Conservation (phyloP, 37 sponge, comb jelly and placozoan species). For the Eunapius fragilis region DNA sequence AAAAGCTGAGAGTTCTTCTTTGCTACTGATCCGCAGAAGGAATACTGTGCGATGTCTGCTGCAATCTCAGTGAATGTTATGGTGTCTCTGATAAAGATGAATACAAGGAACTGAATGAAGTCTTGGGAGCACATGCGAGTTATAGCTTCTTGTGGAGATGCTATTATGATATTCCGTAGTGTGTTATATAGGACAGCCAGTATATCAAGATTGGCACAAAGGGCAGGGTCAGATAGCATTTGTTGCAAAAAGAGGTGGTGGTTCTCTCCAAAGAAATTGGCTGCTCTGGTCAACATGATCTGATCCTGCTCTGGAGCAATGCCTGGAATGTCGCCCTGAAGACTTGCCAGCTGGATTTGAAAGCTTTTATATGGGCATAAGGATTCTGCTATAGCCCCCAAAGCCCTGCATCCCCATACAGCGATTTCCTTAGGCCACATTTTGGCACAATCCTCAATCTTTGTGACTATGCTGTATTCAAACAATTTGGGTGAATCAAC, state of each 20-base stretch:
- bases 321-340: too few species aligned
- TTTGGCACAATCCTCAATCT: slow-evolving; percentile 16
- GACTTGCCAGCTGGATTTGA: too few species aligned
- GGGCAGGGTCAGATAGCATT: slow-evolving; percentile 26
- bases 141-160: background rate
- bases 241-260: slow-evolving; percentile 46
- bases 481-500: background rate
- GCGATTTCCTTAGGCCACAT: slow-evolving; percentile 11
- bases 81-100: slow-evolving; percentile 39
- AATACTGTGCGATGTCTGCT: slow-evolving; percentile 16
- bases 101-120: slow-evolving; percentile 29
- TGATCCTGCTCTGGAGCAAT: too few species aligned
- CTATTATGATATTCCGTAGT: slow-evolving; percentile 26
- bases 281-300: too few species aligned
- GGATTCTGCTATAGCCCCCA: slow-evolving; percentile 1
- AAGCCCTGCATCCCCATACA: slow-evolving; percentile 24
- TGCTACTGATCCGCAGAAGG: slow-evolving; percentile 25
- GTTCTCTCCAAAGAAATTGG: slow-evolving; percentile 10
- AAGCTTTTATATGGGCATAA: too few species aligned
- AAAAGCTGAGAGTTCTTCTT: slow-evolving; percentile 23
- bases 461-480: slow-evolving; percentile 18
- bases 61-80: background rate
- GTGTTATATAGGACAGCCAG: slow-evolving; percentile 32
- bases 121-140: slow-evolving; percentile 21
- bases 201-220: slow-evolving; percentile 5